Evolutionary conservation across 2,113 vertebrate genomes (phyloP), one percentile per base, ranked within the genome.

Genomic region (Marmota monax): DNA sequence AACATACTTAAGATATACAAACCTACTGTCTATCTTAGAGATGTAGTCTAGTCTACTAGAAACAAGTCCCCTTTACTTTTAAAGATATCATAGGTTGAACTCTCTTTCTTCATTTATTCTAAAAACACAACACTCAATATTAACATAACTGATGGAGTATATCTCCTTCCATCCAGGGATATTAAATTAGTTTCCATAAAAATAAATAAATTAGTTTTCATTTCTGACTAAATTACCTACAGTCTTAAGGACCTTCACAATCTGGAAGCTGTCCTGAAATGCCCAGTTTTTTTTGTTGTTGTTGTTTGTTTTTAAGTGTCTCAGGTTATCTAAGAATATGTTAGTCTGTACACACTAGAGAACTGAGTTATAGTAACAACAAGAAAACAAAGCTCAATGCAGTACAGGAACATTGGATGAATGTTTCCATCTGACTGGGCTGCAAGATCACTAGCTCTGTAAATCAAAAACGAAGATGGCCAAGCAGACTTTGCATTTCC

Each of bases 1-100:
- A 45, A 94, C 67, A 78, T 87, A 86, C 56, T 94, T 94, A 95
- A 77, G 77, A 94, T 65, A 92, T 29, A 69, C 27, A 91, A 83
- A 6, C 0, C 34, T 92, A 78, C 45, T 72, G 12, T 70, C 34
- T 45, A 90, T 34, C 32, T 58, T 78, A 65, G 63, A 88, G 17
- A 91, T n/a, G 88, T 4, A 51, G 17, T 80, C 32, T 45, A 22
- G 32, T 85, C 12, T 51, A 95, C 76, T 17, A 65, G 45, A 84
- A 95, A 93, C 25, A 25, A 84, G 84, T 45, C n/a, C 4, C 25
- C 32, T 80, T 70, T 42, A 63, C 42, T n/a, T 82, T 86, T 42
- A 61, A 83, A 91, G 23, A 93, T 79, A 10, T 69, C 34, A 79
- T 69, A 51, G 14, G 48, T 88, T 69, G 2, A 85, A 80, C 89